phyloP scores from a whole-genome alignment of 2,113 vertebrate species.

The Ariopsis seemanni region DNA sequence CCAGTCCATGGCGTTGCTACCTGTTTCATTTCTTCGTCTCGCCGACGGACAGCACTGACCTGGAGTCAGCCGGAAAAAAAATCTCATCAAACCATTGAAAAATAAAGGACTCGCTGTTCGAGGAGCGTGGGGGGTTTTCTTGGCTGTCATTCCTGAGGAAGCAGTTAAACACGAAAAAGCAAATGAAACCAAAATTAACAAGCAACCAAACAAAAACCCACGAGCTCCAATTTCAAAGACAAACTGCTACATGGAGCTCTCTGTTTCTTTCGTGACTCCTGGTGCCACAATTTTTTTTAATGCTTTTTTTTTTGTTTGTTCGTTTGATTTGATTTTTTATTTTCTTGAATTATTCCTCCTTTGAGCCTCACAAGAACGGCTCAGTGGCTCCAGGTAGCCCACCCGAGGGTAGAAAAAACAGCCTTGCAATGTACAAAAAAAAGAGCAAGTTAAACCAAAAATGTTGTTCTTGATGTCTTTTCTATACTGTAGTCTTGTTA shows the following conservation, averaged over 20 bases:
- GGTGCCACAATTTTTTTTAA: slow-evolving; percentile 78
- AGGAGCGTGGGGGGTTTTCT: slow-evolving; percentile 65
- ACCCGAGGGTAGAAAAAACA: slow-evolving; percentile 88
- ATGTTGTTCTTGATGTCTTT: slow-evolving; percentile 99
- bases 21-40: slow-evolving; percentile 71
- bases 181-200: slow-evolving; percentile 81
- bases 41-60: slow-evolving; percentile 66
- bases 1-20: slow-evolving; percentile 70
- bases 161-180: slow-evolving; percentile 74
- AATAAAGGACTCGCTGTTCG: slow-evolving; percentile 63
- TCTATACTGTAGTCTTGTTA: slow-evolving; percentile 99
- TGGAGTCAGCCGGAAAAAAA: slow-evolving; percentile 36
- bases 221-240: slow-evolving; percentile 80
- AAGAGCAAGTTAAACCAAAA: slow-evolving; percentile 99
- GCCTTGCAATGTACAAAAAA: slow-evolving; percentile 99
- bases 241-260: slow-evolving; percentile 78
- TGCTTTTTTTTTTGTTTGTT: slow-evolving; percentile 63
- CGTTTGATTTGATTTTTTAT: slow-evolving; percentile 60
- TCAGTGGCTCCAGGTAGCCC: slow-evolving; percentile 82
- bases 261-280: slow-evolving; percentile 82
- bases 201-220: slow-evolving; percentile 77
- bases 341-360: slow-evolving; percentile 79
- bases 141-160: slow-evolving; percentile 75
- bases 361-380: slow-evolving; percentile 79
- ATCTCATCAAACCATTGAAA: slow-evolving; percentile 65